Conservation (phyloP, 2,888 invertebrate species). For the Eutolmus rufibarbis region DNA sequence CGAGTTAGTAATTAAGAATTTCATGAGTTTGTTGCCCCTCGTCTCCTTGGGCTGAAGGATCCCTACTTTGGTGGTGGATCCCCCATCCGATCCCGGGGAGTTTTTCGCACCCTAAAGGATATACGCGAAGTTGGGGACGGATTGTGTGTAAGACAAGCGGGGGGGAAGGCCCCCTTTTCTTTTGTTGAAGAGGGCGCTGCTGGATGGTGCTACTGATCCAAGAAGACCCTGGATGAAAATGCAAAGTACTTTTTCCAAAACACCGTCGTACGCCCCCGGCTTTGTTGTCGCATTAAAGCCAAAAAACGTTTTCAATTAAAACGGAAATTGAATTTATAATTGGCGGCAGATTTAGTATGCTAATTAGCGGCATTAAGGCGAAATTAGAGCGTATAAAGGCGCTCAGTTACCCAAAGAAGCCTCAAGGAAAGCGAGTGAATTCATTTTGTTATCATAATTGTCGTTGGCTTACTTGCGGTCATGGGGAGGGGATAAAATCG, state of each 20-base stretch:
- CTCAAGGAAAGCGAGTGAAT: neutral
- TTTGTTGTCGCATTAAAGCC: neutral
- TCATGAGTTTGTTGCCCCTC: conserved; percentile 11
- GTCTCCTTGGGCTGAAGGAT: neutral
- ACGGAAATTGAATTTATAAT: conserved; percentile 46
- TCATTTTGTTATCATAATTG: neutral
- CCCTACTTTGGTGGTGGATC: neutral
- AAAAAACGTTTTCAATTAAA: conserved; percentile 42
- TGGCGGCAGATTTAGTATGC: conserved; percentile 42
- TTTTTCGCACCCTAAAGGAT: neutral
- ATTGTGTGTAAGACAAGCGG: neutral
- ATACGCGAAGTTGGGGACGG: neutral
- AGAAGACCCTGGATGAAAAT: neutral
- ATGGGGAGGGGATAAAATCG: neutral
- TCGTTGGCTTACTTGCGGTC: neutral
- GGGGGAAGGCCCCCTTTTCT: neutral
- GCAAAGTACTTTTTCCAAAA: neutral
- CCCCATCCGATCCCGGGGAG: neutral
- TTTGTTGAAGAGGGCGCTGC: neutral
- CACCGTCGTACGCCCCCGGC: neutral
- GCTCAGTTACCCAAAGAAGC: conserved; percentile 4
- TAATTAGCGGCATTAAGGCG: conserved; percentile 43
- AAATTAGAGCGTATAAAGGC: conserved; percentile 23
- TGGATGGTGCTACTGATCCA: neutral
- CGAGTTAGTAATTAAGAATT: conserved; percentile 20